A percentile compares a stretch with the other conserved stretches of the same genome.
Conservation (phyloP, 2,113 vertebrate species). For the Dasyurus viverrinus region DNA sequence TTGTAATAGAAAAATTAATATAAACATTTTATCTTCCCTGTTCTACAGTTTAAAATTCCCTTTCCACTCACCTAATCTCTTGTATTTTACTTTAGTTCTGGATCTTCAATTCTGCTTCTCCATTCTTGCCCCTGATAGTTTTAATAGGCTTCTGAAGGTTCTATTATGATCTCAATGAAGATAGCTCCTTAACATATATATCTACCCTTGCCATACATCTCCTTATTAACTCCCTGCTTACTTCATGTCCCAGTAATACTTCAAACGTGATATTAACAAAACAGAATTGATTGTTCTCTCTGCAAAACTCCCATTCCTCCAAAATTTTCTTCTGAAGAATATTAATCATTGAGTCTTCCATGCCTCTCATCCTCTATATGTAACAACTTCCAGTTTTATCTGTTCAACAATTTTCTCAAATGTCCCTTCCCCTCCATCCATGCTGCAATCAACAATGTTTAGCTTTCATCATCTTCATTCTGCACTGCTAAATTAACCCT, state of each 20-base stretch:
- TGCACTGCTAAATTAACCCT: not conserved
- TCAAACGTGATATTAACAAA: not conserved
- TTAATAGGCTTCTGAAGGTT: not conserved
- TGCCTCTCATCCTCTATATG: not conserved
- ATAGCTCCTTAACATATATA: not conserved
- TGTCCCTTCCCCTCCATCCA: not conserved
- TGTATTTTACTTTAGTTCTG: not conserved
- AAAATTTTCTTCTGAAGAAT: not conserved
- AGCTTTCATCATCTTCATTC: not conserved
- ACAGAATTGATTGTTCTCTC: not conserved
- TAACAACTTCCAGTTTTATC: not conserved
- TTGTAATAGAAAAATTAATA: not conserved
- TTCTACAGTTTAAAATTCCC: not conserved
- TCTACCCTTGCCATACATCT: not conserved
- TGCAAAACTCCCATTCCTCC: not conserved
- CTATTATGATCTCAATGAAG: not conserved
- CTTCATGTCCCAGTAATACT: not conserved
- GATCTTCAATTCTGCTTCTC: not conserved
- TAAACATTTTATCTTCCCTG: not conserved
- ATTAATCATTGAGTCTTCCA: not conserved
- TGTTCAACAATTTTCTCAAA: not conserved
- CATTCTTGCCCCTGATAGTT: not conserved
- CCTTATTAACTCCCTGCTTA: not conserved
- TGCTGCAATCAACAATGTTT: not conserved
- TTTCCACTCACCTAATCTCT: not conserved